Base-by-base conservation (phyloP, 2,113 vertebrate genomes). In the Hassar affinis region DNA sequence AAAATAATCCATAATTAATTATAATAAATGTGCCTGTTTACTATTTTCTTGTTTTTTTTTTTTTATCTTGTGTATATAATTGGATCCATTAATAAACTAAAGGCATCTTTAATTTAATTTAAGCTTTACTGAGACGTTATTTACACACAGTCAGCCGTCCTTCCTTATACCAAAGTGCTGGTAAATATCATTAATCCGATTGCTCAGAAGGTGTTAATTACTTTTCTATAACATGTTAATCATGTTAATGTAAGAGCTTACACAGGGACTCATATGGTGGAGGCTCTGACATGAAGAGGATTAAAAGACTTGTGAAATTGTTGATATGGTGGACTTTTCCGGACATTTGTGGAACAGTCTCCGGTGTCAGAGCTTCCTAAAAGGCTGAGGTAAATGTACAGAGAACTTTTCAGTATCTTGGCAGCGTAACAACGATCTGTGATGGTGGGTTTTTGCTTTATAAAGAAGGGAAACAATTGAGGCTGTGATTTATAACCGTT, bases 81-180 rank as follows among this genome's bases (percentile, higher is more conserved):
- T 62, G 25, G 3, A 62, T 82, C 49, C 74, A 47, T 49, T 49
- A 82, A 82, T 71, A 82, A 82, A 82, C 10, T 51, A n/a, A 62
- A 25, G 27, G 0, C 18, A 59, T 57, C 9, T 20, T 3, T 51
- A 5, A n/a, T 18, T 71, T 74, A 42, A 61, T 42, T 54, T 0
- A 45, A 25, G 10, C 17, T 35, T 78, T 78, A n/a, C 7, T 61
- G 45, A 62, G 35, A 18, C 22, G 25, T 52, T 8, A 47, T 62
- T 18, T 18, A 6, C 14, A 18, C 20, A 49, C 45, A 3, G 47
- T 47, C 4, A 47, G 14, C 17, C 22, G 15, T 74, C 12, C 20
- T 35, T 66, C 14, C 27, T 35, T 35, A 18, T 38, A 64, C 61
- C 6, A 30, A 17, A 20, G 33, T 22, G 30, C 62, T 66, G 15